Percentiles rank a stretch among this genome's conserved stretches.
Conservation (phyloP, 2,888 invertebrate species). For the Eupithecia tripunctaria region DNA sequence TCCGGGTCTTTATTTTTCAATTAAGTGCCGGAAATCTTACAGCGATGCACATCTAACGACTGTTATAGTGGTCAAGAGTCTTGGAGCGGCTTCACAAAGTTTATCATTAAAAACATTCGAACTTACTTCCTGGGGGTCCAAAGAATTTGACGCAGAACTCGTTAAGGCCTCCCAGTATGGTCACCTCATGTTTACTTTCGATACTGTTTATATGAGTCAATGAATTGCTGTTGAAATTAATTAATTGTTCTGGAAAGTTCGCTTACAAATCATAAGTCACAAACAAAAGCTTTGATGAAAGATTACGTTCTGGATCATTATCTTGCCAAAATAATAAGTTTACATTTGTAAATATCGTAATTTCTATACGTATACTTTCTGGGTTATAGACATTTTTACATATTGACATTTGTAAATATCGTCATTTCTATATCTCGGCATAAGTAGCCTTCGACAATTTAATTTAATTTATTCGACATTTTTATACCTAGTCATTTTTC, state of each 20-base stretch:
- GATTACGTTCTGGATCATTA: too few relatives aligned
- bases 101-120: not conserved
- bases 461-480: too few relatives aligned
- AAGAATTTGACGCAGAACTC: constrained; percentile 99
- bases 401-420: too few relatives aligned
- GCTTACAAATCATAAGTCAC: not conserved
- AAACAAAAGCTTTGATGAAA: not conserved
- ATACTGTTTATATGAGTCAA: constrained; percentile 86
- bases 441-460: too few relatives aligned
- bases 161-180: constrained; percentile 98
- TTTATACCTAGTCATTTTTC: too few relatives aligned
- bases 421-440: too few relatives aligned
- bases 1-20: not conserved
- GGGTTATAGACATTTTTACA: too few relatives aligned
- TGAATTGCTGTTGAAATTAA: constrained; percentile 16
- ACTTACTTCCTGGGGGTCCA: constrained; percentile 97
- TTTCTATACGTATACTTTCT: too few relatives aligned
- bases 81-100: not conserved
- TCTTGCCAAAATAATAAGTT: too few relatives aligned
- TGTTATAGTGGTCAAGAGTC: not conserved
- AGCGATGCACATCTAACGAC: not conserved
- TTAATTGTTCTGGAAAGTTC: not conserved
- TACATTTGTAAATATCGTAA: too few relatives aligned
- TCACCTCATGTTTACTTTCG: constrained; percentile 99
- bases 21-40: not conserved